These are phyloP conservation scores for Syrrhaptes paradoxus DNA, from an alignment of 2,113 vertebrate genomes.

Conservation along the genomic window DNA sequence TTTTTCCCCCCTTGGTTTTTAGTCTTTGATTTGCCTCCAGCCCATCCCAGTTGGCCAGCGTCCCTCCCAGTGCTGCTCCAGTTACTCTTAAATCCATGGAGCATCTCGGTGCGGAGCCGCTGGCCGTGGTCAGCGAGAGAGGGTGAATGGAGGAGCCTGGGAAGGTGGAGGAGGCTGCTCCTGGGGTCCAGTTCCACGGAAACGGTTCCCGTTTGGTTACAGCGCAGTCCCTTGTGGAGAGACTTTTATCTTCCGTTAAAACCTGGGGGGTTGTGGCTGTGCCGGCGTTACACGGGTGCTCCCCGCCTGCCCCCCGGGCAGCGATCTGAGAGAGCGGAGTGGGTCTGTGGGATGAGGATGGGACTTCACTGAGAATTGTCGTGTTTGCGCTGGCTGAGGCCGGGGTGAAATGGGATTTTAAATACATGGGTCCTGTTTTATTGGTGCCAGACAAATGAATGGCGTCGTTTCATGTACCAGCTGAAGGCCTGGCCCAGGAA, in stretches of 20 bases:
- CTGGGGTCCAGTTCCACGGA: neutral
- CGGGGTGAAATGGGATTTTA: neutral
- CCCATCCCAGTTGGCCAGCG: neutral
- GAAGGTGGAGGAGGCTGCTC: neutral
- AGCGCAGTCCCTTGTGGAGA: neutral
- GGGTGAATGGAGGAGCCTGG: neutral
- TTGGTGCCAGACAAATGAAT: neutral
- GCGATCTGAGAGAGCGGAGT: neutral
- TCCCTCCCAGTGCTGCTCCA: neutral
- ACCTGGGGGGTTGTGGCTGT: accelerated
- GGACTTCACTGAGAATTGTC: neutral
- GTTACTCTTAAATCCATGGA: neutral
- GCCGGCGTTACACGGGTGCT: accelerated
- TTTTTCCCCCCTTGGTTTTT: accelerated
- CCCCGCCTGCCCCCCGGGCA: accelerated
- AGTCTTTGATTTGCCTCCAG: neutral
- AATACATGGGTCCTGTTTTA: neutral
- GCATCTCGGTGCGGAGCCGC: neutral
- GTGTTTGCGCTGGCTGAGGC: neutral
- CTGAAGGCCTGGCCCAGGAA: neutral
- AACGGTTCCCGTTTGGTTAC: neutral
- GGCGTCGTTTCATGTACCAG: neutral
- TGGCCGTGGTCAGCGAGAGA: neutral
- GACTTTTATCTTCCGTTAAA: neutral
- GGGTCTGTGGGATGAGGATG: neutral